Base-by-base conservation (phyloP, 1,140 invertebrate species). In the Brachionus koreanus region DNA sequence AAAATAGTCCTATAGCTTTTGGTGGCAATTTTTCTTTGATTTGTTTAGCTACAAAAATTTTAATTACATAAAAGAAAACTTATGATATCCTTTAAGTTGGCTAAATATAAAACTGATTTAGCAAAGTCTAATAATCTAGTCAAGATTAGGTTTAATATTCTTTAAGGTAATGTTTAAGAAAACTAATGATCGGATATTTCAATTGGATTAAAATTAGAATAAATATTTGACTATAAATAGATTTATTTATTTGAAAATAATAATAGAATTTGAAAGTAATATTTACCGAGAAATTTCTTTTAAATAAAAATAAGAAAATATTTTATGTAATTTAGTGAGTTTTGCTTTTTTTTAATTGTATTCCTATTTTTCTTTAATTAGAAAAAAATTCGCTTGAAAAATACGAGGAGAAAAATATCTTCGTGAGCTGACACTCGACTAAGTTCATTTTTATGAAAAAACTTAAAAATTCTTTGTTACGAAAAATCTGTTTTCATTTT, bases 171-270 rank as follows among this genome's bases (percentile, higher is more conserved):
- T 57, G 49, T 57, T 23, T 57, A 57, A 19, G 49, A 57, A 57
- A 57, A 23, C 49, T 9, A 57, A 57, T 57, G n/a, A 57, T 57
- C 16, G 49, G 16, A 57, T 57, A 7, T 19, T 57, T 5, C 16
- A 57, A 57, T 23, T 25, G 49, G 49, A 57, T 57, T 19, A 57
- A 16, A 57, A 57, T 57, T 57, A 57, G 19, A 25, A 19, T 10
- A 57, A 57, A 57, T 57, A 57, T 57, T 57, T 57, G 49, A 57
- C 49, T 19, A 57, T 57, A 57, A 57, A 57, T 57, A 57, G 49
- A 57, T 57, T 57, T 57, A 57, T 57, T 57, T 57, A 57, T 57
- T 57, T 57, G 49, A 57, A 57, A 57, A 57, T 57, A 57, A 57
- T 57, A 57, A 57, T 23, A 57, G 1, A 57, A 57, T 57, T 57